Percentiles rank a stretch among this genome's conserved stretches.
Evolutionary conservation across 2,888 invertebrate species (phyloP).

Genomic region (Agonopterix subpropinquella): DNA sequence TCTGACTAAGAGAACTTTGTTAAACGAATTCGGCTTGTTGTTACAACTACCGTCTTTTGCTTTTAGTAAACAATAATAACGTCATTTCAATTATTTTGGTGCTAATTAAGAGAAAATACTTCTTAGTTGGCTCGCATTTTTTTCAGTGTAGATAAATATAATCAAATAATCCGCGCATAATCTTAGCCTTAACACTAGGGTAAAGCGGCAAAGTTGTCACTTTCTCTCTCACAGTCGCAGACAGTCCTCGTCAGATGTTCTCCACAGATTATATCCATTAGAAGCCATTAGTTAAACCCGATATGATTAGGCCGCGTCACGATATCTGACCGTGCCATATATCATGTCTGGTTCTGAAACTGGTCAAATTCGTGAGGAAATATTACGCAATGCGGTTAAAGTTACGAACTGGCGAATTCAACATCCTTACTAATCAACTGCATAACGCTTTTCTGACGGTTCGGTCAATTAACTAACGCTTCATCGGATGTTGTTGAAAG

Average conservation of each 20-base stretch:
- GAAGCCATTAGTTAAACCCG: slow-evolving; percentile 71
- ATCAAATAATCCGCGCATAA: background rate
- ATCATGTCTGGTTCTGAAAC: slow-evolving; percentile 47
- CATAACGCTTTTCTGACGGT: background rate
- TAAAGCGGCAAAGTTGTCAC: slow-evolving; percentile 46
- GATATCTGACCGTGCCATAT: slow-evolving; percentile 45
- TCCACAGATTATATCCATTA: slow-evolving; percentile 68
- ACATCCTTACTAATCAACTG: slow-evolving; percentile 1
- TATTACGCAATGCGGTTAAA: slow-evolving; percentile 32
- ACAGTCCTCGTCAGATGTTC: slow-evolving; percentile 59
- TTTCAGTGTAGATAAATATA: too few relatives aligned
- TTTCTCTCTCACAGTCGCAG: slow-evolving; percentile 50
- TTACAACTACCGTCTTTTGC: too few relatives aligned
- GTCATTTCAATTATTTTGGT: too few relatives aligned
- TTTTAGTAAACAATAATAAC: too few relatives aligned
- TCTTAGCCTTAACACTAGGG: slow-evolving; percentile 37
- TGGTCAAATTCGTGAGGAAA: slow-evolving; percentile 36
- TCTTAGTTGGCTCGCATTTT: too few relatives aligned
- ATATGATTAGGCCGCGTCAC: slow-evolving; percentile 67
- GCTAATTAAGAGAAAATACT: too few relatives aligned
- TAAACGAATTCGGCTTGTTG: too few relatives aligned
- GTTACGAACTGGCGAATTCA: slow-evolving; percentile 9
- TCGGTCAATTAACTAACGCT: background rate
- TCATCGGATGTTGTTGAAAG: background rate
- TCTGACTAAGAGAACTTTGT: too few relatives aligned